Percentiles rank a stretch among this genome's conserved stretches.
Conservation (phyloP, 2,797 vertebrate species). For the Sebastolobus alascanus region DNA sequence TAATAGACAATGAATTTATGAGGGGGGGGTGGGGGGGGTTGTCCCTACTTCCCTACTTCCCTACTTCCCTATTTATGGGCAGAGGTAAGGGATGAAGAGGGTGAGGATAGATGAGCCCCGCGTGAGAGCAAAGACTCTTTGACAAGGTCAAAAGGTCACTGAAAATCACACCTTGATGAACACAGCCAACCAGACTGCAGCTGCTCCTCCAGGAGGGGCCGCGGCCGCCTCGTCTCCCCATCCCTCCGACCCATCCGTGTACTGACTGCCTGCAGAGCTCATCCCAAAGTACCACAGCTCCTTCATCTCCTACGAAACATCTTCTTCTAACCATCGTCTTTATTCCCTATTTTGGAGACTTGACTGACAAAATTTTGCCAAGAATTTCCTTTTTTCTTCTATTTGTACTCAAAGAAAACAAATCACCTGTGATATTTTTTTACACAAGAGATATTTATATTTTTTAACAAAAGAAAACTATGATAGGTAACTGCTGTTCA, state of each 20-base stretch:
- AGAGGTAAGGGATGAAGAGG: background rate
- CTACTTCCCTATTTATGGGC: slow-evolving; percentile 4
- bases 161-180: slow-evolving; percentile 49
- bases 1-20: slow-evolving; percentile 31
- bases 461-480: slow-evolving; percentile 79
- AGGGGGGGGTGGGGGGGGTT: background rate
- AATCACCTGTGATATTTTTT: slow-evolving; percentile 87
- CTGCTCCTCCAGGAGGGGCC: slow-evolving; percentile 51
- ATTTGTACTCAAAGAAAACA: slow-evolving; percentile 81
- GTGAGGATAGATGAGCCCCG: slow-evolving; percentile 21
- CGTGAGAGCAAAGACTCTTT: slow-evolving; percentile 46
- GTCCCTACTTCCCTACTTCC: too few species aligned
- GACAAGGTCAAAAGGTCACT: slow-evolving; percentile 57
- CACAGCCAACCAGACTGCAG: slow-evolving; percentile 54
- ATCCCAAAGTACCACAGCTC: slow-evolving; percentile 72
- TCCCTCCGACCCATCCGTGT: slow-evolving; percentile 21
- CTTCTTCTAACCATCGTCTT: slow-evolving; percentile 47
- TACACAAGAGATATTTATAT: slow-evolving; percentile 90
- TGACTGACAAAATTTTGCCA: slow-evolving; percentile 65
- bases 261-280: slow-evolving; percentile 58
- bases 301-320: slow-evolving; percentile 34
- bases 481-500: slow-evolving; percentile 67
- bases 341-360: slow-evolving; percentile 59
- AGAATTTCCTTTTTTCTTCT: slow-evolving; percentile 67
- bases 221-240: background rate